A percentile compares a stretch with the other conserved stretches of the same genome.
Evolutionary conservation across 2,888 invertebrate genomes (phyloP).

Genomic region (Tigriopus californicus): DNA sequence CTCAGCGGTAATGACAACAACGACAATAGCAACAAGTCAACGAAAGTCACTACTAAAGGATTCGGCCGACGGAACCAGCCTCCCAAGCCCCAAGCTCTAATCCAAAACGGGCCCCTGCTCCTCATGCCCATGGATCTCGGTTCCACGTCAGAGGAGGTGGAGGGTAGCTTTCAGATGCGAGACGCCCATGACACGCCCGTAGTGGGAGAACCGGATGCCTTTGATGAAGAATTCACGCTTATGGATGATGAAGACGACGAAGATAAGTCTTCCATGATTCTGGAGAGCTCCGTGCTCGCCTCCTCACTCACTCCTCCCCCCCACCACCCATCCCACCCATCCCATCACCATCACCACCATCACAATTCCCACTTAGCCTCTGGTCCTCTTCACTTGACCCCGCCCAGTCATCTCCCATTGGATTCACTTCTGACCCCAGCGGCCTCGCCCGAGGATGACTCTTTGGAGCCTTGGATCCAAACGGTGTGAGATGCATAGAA

Average conservation of each 20-base stretch:
- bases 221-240: constrained; percentile 14
- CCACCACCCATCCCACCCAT: neutral
- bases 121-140: neutral
- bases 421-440: constrained; percentile 6
- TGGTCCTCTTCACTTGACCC: neutral
- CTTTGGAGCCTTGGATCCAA: constrained; percentile 12
- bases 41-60: no score
- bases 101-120: neutral
- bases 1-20: neutral
- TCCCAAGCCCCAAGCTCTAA: neutral
- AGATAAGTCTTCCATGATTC: neutral
- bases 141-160: neutral
- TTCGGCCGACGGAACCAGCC: neutral
- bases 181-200: neutral
- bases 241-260: constrained; percentile 17
- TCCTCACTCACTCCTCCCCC: no score
- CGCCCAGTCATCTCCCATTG: neutral
- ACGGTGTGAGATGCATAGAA: neutral
- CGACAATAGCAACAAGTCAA: neutral
- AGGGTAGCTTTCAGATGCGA: neutral
- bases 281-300: no score
- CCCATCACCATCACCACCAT: neutral
- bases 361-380: neutral
- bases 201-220: neutral
- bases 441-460: constrained; percentile 5